These are phyloP conservation scores for Aphelocoma californica DNA, from an alignment of 2,797 vertebrate species.

Conservation along the genomic window DNA sequence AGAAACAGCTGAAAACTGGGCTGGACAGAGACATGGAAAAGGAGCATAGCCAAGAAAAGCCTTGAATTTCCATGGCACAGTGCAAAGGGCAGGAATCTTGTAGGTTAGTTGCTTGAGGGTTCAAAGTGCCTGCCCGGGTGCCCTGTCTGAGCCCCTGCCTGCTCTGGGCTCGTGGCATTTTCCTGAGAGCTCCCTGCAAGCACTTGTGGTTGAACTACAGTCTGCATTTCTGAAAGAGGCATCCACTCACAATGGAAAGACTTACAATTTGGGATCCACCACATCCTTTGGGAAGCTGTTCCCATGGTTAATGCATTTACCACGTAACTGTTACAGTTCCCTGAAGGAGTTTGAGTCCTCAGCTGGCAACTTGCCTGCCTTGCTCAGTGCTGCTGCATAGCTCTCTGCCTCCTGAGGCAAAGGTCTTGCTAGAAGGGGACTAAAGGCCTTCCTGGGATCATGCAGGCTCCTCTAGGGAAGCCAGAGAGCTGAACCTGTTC, in stretches of 20 bases:
- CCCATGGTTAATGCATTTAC: conserved; percentile 34
- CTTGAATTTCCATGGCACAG: not conserved
- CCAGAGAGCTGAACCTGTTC: not conserved
- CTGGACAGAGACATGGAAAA: not conserved
- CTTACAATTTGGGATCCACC: conserved; percentile 43
- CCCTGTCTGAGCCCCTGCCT: not conserved
- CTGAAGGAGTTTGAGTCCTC: conserved; percentile 21
- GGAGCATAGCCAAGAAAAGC: not conserved
- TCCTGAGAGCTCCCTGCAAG: not conserved
- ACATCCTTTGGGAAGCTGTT: conserved; percentile 61
- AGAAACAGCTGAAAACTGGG: not conserved
- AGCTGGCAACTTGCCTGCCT: conserved; percentile 26
- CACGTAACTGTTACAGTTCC: not conserved
- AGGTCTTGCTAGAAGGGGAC: not conserved
- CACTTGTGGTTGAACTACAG: not conserved
- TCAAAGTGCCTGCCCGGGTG: not conserved
- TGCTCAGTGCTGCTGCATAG: not conserved
- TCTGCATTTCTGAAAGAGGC: not conserved
- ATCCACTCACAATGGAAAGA: conserved; percentile 8
- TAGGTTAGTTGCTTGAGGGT: not conserved
- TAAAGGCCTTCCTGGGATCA: not conserved
- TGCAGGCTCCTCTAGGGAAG: not conserved
- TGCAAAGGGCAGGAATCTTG: not conserved
- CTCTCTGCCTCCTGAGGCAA: not conserved
- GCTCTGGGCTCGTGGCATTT: accelerated